Percentiles rank a stretch among this genome's conserved stretches.
Evolutionary conservation across 2,113 vertebrate genomes (phyloP).

Genomic region (Hemiprocne comata): DNA sequence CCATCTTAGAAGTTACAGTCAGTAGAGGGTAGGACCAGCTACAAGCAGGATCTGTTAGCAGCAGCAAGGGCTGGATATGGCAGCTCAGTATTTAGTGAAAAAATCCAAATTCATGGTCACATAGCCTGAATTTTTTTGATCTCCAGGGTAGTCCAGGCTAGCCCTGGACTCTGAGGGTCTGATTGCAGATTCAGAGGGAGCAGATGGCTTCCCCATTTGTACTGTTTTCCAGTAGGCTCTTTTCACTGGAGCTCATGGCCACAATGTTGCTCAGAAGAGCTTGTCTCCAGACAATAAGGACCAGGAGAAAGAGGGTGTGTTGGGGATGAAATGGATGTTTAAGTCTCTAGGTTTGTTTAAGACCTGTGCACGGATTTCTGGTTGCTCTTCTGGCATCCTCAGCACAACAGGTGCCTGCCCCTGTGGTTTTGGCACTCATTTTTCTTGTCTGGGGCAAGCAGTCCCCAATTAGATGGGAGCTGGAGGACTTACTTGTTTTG

Average conservation of each 20-base stretch:
- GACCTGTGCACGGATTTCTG: neutral
- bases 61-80: neutral
- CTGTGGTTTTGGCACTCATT: fast-evolving
- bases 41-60: neutral
- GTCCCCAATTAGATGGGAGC: neutral
- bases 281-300: neutral
- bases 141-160: neutral
- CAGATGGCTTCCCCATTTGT: neutral
- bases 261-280: neutral
- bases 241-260: neutral
- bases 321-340: neutral
- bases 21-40: neutral
- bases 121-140: fast-evolving
- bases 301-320: neutral
- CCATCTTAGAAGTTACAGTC: neutral
- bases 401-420: fast-evolving
- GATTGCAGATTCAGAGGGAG: neutral
- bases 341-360: neutral
- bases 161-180: neutral
- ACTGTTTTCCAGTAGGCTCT: neutral
- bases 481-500: neutral
- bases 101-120: neutral
- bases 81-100: neutral
- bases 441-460: neutral
- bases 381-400: neutral